Base-by-base conservation (phyloP, 2,797 vertebrate genomes). In the Siniperca undulata region DNA sequence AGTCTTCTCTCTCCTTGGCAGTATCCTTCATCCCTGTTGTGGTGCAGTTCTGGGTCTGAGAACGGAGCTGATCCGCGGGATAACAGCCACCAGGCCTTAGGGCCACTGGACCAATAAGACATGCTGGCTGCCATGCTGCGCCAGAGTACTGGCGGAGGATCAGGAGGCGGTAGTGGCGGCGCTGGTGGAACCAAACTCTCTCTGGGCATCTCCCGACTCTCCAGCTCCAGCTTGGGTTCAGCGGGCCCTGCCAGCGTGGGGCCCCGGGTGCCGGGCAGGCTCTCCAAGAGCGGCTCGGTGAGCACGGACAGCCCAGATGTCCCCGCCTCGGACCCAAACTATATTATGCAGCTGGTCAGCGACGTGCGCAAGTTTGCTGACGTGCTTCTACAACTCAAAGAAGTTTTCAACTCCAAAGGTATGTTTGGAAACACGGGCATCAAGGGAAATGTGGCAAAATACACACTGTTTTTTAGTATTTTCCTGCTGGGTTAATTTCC, bases 281-380 rank as follows among this genome's bases (percentile, higher is more conserved):
- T 90, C 79, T 91, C 91, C 78, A 97, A 96, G 89, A 96, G 95
- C 52, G 91, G 92, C 81, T 96, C 95, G 0, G 85, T 94, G 91
- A 95, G 95, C 94, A 94, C 94, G 0, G 96, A 97, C 78, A 93
- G 91, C 83, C 92, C 92, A 5, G 96, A 97, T 9, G 83, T 62
- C 66, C 92, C 96, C 20, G 44, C 66, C 56, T 95, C 97, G 9
- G 97, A 99, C 89, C 97, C 98, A 7, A 95, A 98, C 85, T 99
- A 98, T 80, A 98, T 99, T 86, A 98, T 97, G 97, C 97, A 98
- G 89, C 95, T 99, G 89, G 98, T 98, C 91, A 97, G 96, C 0
- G 98, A 99, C 19, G 97, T 99, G 88, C 96, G 98, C 78, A 97
- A 94, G 91, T 99, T 99, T 92, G 97, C 98, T 5, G 97, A 99